Evolutionary conservation across 1,140 invertebrate genomes (phyloP).

Genomic region (Drosophila asahinai): DNA sequence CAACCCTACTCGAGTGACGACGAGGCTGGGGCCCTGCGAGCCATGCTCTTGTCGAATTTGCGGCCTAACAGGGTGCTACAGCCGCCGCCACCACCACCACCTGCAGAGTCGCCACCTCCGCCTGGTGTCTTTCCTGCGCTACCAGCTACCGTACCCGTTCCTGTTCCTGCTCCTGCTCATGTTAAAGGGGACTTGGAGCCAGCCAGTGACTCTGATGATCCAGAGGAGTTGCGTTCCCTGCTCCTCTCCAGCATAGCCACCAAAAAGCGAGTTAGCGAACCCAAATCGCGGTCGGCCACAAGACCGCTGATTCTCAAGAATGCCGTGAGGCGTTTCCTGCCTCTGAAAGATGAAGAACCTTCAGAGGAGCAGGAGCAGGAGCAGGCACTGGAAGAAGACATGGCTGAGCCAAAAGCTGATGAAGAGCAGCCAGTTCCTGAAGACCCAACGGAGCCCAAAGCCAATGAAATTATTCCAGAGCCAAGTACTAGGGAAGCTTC

Average conservation of each 20-base stretch:
- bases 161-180: not conserved
- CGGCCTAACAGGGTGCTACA: conserved; percentile 11
- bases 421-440: not conserved
- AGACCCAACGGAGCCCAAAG: not conserved
- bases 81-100: conserved; percentile 13
- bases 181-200: not conserved
- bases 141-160: too few species aligned
- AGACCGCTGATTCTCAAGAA: conserved; percentile 72
- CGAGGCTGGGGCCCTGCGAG: conserved; percentile 72
- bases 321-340: conserved; percentile 64
- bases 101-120: not conserved
- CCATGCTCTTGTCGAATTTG: conserved; percentile 68
- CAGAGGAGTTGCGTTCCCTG: conserved; percentile 54
- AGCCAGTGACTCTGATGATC: conserved; percentile 60
- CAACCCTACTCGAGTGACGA: conserved; percentile 62
- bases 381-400: not conserved
- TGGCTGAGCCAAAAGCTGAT: not conserved
- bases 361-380: conserved; percentile 1
- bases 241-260: conserved; percentile 58
- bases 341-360: not conserved
- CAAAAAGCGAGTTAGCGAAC: conserved; percentile 33
- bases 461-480: not conserved
- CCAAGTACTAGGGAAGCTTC: not conserved
- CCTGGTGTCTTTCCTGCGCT: too few species aligned
- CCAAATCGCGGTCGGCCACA: not conserved